Percentiles rank a stretch among this genome's conserved stretches.
phyloP scores from a whole-genome alignment of 2,797 vertebrate species.

The Pelobates cultripes region DNA sequence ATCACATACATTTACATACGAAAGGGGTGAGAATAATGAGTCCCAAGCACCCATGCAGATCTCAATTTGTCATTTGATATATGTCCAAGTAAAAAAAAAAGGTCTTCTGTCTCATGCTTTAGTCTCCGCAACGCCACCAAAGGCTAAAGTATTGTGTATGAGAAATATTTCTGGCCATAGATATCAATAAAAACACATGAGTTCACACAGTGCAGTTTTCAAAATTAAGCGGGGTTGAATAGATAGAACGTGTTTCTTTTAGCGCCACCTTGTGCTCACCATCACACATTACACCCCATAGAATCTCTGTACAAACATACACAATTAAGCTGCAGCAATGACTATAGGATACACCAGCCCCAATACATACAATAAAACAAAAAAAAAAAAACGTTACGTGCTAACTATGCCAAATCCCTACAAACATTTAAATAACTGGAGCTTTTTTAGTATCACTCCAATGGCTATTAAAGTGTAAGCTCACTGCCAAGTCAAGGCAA shows the following conservation, averaged over 20 bases:
- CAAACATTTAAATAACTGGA: no score
- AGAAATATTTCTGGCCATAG: background rate
- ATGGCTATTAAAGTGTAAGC: no score
- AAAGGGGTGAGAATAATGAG: slow-evolving; percentile 19
- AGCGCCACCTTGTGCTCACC: background rate
- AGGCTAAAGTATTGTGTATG: background rate
- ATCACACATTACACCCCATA: background rate
- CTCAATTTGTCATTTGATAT: slow-evolving; percentile 44
- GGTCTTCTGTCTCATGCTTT: background rate
- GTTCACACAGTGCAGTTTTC: background rate
- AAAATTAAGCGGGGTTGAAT: background rate
- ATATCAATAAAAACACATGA: background rate
- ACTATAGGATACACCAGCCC: no score
- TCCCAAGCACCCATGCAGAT: slow-evolving; percentile 14
- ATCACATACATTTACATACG: slow-evolving; percentile 21
- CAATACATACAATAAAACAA: no score
- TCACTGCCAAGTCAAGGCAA: no score
- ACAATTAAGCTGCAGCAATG: no score
- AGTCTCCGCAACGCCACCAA: background rate
- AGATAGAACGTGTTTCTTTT: background rate
- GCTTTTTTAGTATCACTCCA: no score
- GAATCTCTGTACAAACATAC: no score
- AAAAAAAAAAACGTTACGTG: no score
- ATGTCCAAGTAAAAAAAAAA: background rate
- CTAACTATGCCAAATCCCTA: no score